Evolutionary conservation across 2,113 vertebrate species (phyloP).

Genomic region (Propithecus coquereli): DNA sequence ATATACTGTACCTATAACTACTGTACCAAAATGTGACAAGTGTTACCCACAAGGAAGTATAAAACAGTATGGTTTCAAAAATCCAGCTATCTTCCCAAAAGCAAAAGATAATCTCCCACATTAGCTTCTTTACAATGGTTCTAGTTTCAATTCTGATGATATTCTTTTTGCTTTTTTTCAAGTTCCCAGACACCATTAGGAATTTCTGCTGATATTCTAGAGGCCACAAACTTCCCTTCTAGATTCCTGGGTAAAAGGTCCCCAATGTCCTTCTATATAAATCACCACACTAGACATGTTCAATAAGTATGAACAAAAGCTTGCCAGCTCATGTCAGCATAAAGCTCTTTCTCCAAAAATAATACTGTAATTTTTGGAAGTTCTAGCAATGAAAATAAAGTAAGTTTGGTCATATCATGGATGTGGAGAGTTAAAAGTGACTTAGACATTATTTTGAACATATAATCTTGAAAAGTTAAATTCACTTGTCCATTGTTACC

Average conservation of each 20-base stretch:
- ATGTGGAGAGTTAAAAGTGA: not conserved
- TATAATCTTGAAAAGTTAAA: constrained; percentile 6
- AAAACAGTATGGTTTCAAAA: not conserved
- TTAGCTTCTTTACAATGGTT: not conserved
- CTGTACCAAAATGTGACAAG: not conserved
- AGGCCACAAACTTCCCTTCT: not conserved
- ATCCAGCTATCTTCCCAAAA: not conserved
- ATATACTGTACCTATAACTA: not conserved
- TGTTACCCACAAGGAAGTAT: not conserved
- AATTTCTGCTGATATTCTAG: not conserved
- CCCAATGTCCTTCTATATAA: not conserved
- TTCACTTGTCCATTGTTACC: not conserved
- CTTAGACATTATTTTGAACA: not conserved
- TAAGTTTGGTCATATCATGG: not conserved
- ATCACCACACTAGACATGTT: not conserved
- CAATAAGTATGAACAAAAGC: not conserved
- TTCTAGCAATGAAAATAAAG: constrained; percentile 13
- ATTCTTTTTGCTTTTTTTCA: too few relatives aligned
- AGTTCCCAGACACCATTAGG: too few relatives aligned
- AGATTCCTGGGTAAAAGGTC: not conserved
- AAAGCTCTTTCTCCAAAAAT: constrained; percentile 24
- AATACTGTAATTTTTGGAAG: not conserved
- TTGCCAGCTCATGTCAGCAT: not conserved
- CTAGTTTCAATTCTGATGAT: not conserved
- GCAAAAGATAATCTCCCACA: not conserved